phyloP scores from a whole-genome alignment of 1,140 invertebrate genomes.

The Tetramorium simillimum region DNA sequence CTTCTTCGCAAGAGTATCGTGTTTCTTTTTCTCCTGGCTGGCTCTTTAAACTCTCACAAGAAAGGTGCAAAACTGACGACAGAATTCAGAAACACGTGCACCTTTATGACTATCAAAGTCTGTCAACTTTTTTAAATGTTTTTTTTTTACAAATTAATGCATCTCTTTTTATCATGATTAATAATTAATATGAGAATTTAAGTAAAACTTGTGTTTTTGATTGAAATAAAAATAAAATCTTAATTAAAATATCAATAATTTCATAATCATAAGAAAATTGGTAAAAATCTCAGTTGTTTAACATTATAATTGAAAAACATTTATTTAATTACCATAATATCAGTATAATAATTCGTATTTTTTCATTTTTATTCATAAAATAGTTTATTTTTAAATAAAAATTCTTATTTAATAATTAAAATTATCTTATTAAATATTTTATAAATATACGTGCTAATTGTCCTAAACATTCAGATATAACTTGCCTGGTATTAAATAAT shows the following conservation, averaged over 20 bases:
- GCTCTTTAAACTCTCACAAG: conserved; percentile 58
- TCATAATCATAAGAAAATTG: background rate
- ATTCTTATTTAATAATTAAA: background rate
- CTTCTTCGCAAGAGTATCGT: background rate
- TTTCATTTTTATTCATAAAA: background rate
- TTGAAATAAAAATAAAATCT: background rate
- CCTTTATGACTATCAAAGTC: background rate
- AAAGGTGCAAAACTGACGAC: conserved; percentile 8
- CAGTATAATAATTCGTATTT: background rate
- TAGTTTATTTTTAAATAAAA: background rate
- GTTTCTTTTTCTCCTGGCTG: conserved; percentile 55
- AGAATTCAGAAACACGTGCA: conserved; percentile 33
- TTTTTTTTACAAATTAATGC: background rate
- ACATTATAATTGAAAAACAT: background rate
- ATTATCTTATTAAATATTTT: background rate
- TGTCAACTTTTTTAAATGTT: background rate
- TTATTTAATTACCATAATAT: background rate
- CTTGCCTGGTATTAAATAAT: background rate
- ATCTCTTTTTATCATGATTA: background rate
- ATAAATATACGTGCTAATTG: background rate
- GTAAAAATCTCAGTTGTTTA: background rate
- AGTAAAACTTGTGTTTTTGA: background rate
- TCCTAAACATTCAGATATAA: no score
- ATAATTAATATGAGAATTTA: background rate
- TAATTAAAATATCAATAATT: background rate